Evolutionary conservation across 2,888 invertebrate genomes (phyloP).

Genomic region (Calameuta pallipes): DNA sequence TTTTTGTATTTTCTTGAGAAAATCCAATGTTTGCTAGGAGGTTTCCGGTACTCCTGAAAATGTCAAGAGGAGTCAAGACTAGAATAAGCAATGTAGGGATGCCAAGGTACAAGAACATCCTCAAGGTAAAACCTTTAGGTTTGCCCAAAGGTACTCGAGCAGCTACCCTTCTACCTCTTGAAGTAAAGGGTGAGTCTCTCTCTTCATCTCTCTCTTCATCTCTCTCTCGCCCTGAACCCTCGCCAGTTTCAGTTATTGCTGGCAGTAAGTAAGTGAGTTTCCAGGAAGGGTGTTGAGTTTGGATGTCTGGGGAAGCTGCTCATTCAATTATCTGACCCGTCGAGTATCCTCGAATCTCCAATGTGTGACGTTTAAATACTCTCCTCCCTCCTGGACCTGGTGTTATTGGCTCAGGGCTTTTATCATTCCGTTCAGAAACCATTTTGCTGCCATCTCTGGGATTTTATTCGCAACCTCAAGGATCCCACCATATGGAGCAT

Average conservation of each 20-base stretch:
- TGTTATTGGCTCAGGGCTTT: slow-evolving; percentile 20
- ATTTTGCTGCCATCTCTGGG: background rate
- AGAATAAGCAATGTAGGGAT: too few relatives aligned
- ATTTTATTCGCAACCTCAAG: background rate
- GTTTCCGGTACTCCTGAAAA: background rate
- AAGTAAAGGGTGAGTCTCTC: background rate
- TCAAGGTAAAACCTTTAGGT: background rate
- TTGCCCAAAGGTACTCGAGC: background rate
- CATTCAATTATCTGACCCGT: slow-evolving; percentile 47
- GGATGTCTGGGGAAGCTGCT: slow-evolving; percentile 30
- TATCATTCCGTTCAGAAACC: slow-evolving; percentile 34
- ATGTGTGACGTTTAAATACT: slow-evolving; percentile 1
- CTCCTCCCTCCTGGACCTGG: background rate
- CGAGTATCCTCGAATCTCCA: slow-evolving; percentile 22
- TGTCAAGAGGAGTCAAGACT: background rate
- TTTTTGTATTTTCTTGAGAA: too few relatives aligned
- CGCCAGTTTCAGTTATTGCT: slow-evolving; percentile 41
- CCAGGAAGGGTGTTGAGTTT: slow-evolving; percentile 16
- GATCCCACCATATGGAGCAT: too few relatives aligned
- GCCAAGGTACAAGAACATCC: background rate
- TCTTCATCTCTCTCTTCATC: background rate
- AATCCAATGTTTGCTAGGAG: too few relatives aligned
- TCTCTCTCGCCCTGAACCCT: slow-evolving; percentile 10
- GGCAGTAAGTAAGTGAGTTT: slow-evolving; percentile 27
- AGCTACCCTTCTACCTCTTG: background rate